Base-by-base conservation (phyloP, 2,888 invertebrate species). In the Parnassius apollo region DNA sequence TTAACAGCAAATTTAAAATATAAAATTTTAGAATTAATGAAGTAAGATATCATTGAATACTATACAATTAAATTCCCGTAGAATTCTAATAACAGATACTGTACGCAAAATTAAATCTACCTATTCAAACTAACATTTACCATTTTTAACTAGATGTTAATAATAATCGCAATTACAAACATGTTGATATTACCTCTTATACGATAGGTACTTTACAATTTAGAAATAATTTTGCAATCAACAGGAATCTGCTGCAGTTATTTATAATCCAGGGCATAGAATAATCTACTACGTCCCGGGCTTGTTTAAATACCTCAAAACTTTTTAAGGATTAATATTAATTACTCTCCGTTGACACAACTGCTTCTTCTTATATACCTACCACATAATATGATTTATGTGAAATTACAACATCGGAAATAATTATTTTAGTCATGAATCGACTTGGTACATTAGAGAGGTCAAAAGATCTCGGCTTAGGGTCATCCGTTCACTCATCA, bases 401-500 rank as follows among this genome's bases (percentile, higher is more conserved):
- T n/a, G 4, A 4, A 35, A 52, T 18, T n/a, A 54, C 12, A 51
- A 22, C 22, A 35, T 51, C 55, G 62, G 45, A 63, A 57, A 57
- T 52, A 56, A 56, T 52, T 56, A 53, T 52, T 57, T 48, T 44
- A 53, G 35, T 57, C 25, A 52, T 51, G 55, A 44, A 52, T 60
- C 42, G 42, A 52, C 10, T 59, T 62, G 60, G 65, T 65, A 62
- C 65, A 65, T 66, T 66, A 70, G 56, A 68, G 72, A 80, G 80
- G 80, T 79, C 76, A 69, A 68, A 72, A 74, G 69, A 71, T 71
- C 71, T 67, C 64, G 69, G 69, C 69, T 64, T 70, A 70, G 75
- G 76, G 77, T 77, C 78, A 78, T 73, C 75, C 80, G 72, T 78
- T 80, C 80, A 75, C 78, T 80, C 70, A 66, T 70, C 68, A 60